Evolutionary conservation across 2,888 invertebrate genomes (phyloP), one percentile per base, ranked within the genome.

Genomic region (Dendrolimus pini): DNA sequence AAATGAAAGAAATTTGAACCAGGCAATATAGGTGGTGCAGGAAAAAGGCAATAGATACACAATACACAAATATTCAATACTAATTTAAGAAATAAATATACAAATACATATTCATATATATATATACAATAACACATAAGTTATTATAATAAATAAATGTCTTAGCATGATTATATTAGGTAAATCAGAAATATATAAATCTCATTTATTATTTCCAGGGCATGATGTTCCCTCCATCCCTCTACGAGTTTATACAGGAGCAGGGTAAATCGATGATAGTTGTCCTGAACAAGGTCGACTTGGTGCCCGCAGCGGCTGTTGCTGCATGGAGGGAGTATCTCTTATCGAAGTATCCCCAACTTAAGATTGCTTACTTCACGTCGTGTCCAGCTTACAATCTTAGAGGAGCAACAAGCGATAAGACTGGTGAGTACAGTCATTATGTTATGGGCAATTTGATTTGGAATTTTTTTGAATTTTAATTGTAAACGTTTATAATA

Each of bases 221-320:
- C 1, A 86, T 95, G 75, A 95, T 98, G 94, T 98, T 98, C 80
- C 97, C 98, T 0, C 98, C 98, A 0, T 95, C 96, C 2, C 89
- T 99, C 0, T 98, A 97, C 78, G 85, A 94, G 9, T 95, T 96
- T 77, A 93, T 98, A 7, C 91, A 93, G 2, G 92, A 93, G 0
- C 85, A 96, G 55, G 92, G 93, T n/a, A 98, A 98, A 78, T 93
- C 95, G 54, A 95, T 98, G 85, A 95, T 99, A 62, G 77, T 99
- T 10, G 94, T 98, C 0, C 81, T 99, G 9, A 99, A 99, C 83
- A 99, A 99, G 91, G 94, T 98, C 52, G 99, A 99, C 84, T 83
- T 98, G 64, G 96, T 96, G 0, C 95, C 96, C 0, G 92, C 97
- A 0, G 81, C 94, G 0, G 89, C 96, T 41, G 97, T 97, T 9